Evolutionary conservation across 2,888 invertebrate species (phyloP), one percentile per base, ranked within the genome.

Genomic region (Metellina segmentata): DNA sequence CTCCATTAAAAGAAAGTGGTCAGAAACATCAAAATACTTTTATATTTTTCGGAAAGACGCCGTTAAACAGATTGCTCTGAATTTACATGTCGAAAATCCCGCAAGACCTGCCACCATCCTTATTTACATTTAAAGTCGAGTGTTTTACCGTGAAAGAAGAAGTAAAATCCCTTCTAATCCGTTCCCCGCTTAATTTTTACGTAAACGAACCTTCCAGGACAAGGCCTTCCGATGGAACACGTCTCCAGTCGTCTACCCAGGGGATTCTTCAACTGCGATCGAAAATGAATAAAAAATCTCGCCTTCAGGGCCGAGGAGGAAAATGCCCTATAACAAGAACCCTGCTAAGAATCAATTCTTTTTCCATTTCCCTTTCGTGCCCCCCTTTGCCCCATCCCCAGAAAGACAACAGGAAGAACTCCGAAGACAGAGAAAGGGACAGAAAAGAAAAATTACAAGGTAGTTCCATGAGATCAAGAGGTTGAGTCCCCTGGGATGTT

Each of bases 321-420:
- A 82, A 71, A 70, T 70, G 83, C 74, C 79, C 83, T 91, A 61
- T 61, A 87, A 91, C 91, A 81, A 91, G 91, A 82, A 83, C 81
- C 51, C 51, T 61, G 81, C 78, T 69, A 88, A 91, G 91, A 91
- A 91, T 91, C 91, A 91, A 91, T 91, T 87, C 91, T 91, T 91
- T 91, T 91, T 83, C 90, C 90, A 90, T 90, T 90, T 82, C 16
- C 74, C 61, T 52, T 61, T 79, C 19, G 48, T 74, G 8, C 61
- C 7, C 11, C 34, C 20, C 20, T 51, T 20, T 75, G 34, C 48
- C 51, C n/a, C 61, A 48, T 13, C 48, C n/a, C 75, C 72, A 70
- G 48, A 51, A 86, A 88, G 87, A 87, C 90, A 91, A 91, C 90
- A 81, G 69, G 74, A 49, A 85, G 7, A 61, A 61, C 53, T 72